A percentile compares a stretch with the other conserved stretches of the same genome.
phyloP scores from a whole-genome alignment of 2,888 invertebrate genomes.

The Dryocosmus kuriphilus region DNA sequence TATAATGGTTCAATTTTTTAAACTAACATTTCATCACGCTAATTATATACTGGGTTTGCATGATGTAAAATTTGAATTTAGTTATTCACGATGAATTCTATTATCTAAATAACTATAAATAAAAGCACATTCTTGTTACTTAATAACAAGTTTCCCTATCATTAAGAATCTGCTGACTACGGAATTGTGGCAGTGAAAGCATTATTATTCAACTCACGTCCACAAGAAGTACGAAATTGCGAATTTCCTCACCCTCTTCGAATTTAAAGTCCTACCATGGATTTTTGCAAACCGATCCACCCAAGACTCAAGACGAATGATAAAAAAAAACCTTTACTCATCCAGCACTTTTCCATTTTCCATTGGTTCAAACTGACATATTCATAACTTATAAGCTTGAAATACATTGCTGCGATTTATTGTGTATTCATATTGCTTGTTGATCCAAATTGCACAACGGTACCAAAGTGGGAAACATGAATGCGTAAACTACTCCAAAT shows the following conservation, averaged over 20 bases:
- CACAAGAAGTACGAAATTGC: conserved; percentile 28
- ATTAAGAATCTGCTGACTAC: not conserved
- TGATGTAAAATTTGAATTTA: too few relatives aligned
- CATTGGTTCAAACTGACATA: too few relatives aligned
- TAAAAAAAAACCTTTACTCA: not conserved
- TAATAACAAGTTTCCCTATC: conserved; percentile 23
- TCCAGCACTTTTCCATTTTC: not conserved
- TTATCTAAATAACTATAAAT: not conserved
- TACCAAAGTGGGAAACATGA: conserved; percentile 46
- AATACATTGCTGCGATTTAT: not conserved
- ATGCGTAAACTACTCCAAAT: conserved; percentile 52
- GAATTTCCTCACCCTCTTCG: conserved; percentile 20
- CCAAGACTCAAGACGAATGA: not conserved
- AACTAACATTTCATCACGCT: not conserved
- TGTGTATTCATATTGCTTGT: conserved; percentile 25
- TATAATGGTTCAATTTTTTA: not conserved
- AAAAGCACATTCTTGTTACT: not conserved
- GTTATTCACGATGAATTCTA: too few relatives aligned
- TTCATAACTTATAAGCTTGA: not conserved
- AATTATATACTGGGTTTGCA: too few relatives aligned
- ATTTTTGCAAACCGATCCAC: not conserved
- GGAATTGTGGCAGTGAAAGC: conserved; percentile 11
- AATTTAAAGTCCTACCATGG: not conserved
- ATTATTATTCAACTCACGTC: conserved; percentile 33
- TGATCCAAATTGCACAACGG: conserved; percentile 37